Evolutionary conservation across 2,888 invertebrate species (phyloP).

Genomic region (Troides aeacus): DNA sequence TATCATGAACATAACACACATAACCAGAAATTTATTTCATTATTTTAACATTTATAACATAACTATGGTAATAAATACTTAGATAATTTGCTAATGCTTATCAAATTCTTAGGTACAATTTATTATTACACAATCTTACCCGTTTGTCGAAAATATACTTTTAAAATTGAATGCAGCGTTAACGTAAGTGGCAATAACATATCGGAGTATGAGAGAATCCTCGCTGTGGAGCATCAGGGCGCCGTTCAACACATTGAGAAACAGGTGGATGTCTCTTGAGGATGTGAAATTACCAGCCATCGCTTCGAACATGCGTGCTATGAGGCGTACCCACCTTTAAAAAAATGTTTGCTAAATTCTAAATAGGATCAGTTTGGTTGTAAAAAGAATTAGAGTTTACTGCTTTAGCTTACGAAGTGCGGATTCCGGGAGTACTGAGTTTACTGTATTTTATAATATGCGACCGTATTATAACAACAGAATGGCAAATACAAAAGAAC

Average conservation of each 20-base stretch:
- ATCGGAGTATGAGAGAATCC: constrained; percentile 96
- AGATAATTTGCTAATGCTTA: neutral
- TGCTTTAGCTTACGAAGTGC: too few relatives aligned
- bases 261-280: constrained; percentile 97
- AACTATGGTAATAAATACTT: too few relatives aligned
- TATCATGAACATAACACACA: too few relatives aligned
- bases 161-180: constrained; percentile 99
- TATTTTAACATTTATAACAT: too few relatives aligned
- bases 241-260: constrained; percentile 98
- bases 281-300: constrained; percentile 99
- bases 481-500: too few relatives aligned
- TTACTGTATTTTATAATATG: too few relatives aligned
- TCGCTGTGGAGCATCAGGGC: constrained; percentile 97
- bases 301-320: constrained; percentile 97
- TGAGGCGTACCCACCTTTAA: constrained; percentile 93
- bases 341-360: neutral
- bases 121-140: constrained; percentile 72
- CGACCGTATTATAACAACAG: too few relatives aligned
- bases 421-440: too few relatives aligned
- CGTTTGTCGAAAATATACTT: constrained; percentile 98
- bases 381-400: too few relatives aligned
- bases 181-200: constrained; percentile 97
- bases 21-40: too few relatives aligned
- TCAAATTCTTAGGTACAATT: neutral
- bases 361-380: neutral